Percentiles rank a stretch among this genome's conserved stretches.
These are phyloP conservation scores for Drosophila jambulina DNA, from an alignment of 1,140 invertebrate species.

Conservation along the genomic window DNA sequence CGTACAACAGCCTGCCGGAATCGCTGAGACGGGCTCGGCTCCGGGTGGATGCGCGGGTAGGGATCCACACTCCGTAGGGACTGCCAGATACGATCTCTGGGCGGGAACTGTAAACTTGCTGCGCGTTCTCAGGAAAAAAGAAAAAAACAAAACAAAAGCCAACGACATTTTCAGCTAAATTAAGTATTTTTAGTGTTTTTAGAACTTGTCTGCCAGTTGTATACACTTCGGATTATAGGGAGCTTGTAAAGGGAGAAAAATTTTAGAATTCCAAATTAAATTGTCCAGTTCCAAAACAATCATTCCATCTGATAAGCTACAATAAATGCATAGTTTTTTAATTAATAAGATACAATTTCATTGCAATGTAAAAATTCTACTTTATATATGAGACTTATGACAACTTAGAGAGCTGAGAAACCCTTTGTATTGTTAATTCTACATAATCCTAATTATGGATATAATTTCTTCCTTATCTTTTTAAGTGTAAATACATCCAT, in stretches of 20 bases:
- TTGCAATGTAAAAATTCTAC: too few relatives aligned
- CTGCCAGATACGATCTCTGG: conserved; percentile 36
- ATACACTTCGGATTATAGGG: conserved; percentile 10
- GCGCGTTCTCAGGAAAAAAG: conserved; percentile 19
- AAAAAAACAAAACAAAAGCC: conserved; percentile 65
- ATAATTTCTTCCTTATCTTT: too few relatives aligned
- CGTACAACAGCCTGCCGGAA: conserved; percentile 57
- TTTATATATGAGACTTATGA: too few relatives aligned
- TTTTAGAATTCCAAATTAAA: too few relatives aligned
- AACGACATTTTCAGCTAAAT: conserved; percentile 81
- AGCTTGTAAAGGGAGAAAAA: background rate
- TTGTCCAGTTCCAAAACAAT: too few relatives aligned
- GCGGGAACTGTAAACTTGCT: conserved; percentile 55
- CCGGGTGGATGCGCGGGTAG: background rate
- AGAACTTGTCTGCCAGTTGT: conserved; percentile 67
- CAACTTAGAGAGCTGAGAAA: too few relatives aligned
- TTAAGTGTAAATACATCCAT: too few relatives aligned
- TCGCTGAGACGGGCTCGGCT: conserved; percentile 5
- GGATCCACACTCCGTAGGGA: conserved; percentile 18
- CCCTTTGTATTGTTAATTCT: too few relatives aligned
- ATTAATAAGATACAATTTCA: too few relatives aligned
- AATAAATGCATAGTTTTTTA: too few relatives aligned
- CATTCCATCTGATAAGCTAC: too few relatives aligned
- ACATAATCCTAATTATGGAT: too few relatives aligned
- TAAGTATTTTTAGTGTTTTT: conserved; percentile 83